Base-by-base conservation (phyloP, 2,113 vertebrate genomes). In the Anas platyrhynchos region DNA sequence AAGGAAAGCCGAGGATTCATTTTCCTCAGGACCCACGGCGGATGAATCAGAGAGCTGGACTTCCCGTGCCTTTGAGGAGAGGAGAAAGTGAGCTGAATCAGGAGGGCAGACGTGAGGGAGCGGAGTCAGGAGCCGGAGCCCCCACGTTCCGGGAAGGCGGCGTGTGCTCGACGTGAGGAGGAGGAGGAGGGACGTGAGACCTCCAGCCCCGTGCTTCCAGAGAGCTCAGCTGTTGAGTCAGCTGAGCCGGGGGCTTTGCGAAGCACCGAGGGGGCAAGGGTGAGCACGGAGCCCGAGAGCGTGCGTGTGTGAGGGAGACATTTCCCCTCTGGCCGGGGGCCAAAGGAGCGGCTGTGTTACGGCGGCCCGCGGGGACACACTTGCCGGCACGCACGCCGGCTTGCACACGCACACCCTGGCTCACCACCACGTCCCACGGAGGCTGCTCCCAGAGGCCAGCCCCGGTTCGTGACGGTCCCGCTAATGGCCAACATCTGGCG, bases 1-100 rank as follows among this genome's bases (percentile, higher is more conserved):
- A 74, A 85, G 4, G 43, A 93, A 89, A 87, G 66, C 69, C 48
- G 81, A 84, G 58, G 69, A 67, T 56, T 93, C 25, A 59, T 86
- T 83, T 92, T 82, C 38, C 38, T 94, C 25, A 68, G 63, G 27
- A 86, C 20, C 13, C 17, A 17, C 0, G 0, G 81, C 27, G 81
- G 75, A 92, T 94, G 91, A 96, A 95, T 96, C 85, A 92, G 80
- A 86, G 91, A 59, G 25, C 46, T 75, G 46, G 54, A 63, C 66
- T 89, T 85, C 79, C 50, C 3, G 4, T 62, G 5, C 61, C 23
- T 32, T 8, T 38, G 67, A 74, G 38, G 27, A 86, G 34, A 61
- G 23, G 59, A 86, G 26, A 43, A 66, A 84, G 54, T 1, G 9
- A 80, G 65, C 13, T 6, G 5, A 78, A 83, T 5, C 44, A 36